Conservation (phyloP, 2,113 vertebrate genomes). For the Deroptyus accipitrinus region DNA sequence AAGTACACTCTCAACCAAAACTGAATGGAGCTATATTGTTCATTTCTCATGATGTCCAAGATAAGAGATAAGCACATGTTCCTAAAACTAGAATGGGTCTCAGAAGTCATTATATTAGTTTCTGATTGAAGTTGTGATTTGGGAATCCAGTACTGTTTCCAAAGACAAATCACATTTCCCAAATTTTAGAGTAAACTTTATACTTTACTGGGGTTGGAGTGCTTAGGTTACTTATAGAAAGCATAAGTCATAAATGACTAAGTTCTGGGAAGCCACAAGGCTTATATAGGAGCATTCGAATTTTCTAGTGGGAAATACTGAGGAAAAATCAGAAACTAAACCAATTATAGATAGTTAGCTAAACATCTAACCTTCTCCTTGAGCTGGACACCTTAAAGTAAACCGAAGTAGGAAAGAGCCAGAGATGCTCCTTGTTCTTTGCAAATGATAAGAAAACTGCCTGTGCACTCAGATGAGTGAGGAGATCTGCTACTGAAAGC, state of each 20-base stretch:
- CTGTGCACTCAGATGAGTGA: fast-evolving
- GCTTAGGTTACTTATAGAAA: background rate
- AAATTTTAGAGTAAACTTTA: background rate
- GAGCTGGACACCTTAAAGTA: fast-evolving
- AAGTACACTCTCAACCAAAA: background rate
- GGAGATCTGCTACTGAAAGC: background rate
- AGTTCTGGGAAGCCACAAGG: background rate
- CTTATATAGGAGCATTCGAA: background rate
- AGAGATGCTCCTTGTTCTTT: background rate
- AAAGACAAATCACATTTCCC: background rate
- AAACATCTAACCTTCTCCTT: background rate
- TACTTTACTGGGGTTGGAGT: background rate
- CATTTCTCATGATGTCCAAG: background rate
- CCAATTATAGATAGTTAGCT: background rate
- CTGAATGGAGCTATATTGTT: background rate
- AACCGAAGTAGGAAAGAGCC: fast-evolving
- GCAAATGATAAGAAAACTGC: background rate
- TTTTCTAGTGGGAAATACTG: background rate
- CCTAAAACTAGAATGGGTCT: background rate
- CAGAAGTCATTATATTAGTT: background rate
- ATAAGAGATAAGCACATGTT: background rate
- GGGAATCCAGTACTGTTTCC: background rate
- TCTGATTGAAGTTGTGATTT: background rate
- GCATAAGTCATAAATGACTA: background rate
- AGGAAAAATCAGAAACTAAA: background rate